These are phyloP conservation scores for Vulpes vulpes DNA, from an alignment of 2,113 vertebrate species.

Conservation along the genomic window DNA sequence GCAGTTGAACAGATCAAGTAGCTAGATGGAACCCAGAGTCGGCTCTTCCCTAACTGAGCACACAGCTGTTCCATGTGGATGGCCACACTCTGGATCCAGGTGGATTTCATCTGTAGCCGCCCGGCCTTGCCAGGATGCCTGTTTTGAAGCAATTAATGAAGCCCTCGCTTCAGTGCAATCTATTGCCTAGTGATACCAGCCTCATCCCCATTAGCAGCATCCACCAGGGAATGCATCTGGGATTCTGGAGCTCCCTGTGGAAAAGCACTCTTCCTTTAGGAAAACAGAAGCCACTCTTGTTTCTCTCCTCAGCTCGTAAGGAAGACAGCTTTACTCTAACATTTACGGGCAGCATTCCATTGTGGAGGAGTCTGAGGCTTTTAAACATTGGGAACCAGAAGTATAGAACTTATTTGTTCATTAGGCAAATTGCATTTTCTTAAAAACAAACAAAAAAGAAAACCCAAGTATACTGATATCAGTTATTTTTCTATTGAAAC, in stretches of 20 bases:
- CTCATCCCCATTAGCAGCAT: constrained; percentile 28
- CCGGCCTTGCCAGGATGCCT: constrained; percentile 55
- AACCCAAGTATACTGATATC: not conserved
- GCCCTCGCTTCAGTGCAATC: constrained; percentile 14
- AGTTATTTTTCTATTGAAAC: constrained; percentile 47
- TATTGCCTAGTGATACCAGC: constrained; percentile 57
- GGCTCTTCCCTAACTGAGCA: not conserved
- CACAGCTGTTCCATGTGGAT: not conserved
- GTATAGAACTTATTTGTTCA: not conserved
- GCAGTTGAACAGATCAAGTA: not conserved
- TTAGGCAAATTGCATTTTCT: constrained; percentile 30
- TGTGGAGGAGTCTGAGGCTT: not conserved
- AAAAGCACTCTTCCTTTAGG: not conserved
- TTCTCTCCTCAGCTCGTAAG: not conserved
- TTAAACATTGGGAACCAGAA: not conserved
- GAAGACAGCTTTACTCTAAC: not conserved
- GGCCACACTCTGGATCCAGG: not conserved
- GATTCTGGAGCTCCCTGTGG: not conserved
- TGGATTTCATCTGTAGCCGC: not conserved
- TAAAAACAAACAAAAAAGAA: not conserved
- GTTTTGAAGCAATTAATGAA: constrained; percentile 72
- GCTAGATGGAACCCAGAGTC: not conserved
- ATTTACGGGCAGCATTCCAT: not conserved
- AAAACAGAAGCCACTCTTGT: not conserved
- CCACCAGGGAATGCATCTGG: not conserved